phyloP scores from a whole-genome alignment of 2,797 vertebrate genomes.

The Rhinatrema bivittatum region DNA sequence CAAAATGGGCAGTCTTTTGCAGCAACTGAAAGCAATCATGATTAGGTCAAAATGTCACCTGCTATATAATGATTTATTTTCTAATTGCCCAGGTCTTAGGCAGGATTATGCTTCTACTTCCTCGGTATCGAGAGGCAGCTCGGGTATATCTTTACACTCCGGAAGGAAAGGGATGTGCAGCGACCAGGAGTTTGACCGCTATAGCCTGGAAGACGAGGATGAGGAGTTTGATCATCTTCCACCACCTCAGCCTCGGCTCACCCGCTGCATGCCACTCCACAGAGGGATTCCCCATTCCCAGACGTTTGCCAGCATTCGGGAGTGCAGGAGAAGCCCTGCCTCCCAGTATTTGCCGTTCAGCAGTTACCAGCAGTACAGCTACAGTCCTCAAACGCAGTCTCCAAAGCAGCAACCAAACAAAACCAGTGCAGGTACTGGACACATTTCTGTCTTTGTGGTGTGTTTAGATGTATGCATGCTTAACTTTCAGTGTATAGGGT shows the following conservation, averaged over 20 bases:
- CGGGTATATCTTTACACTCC: slow-evolving; percentile 73
- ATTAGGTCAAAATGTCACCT: too few relatives aligned
- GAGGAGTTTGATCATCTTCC: slow-evolving; percentile 91
- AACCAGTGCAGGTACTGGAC: slow-evolving; percentile 79
- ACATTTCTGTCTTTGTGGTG: slow-evolving; percentile 12
- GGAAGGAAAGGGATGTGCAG: slow-evolving; percentile 63
- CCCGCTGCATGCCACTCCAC: slow-evolving; percentile 83
- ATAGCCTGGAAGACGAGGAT: slow-evolving; percentile 75
- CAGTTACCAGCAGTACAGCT: slow-evolving; percentile 68
- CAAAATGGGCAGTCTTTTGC: too few relatives aligned
- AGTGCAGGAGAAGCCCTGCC: slow-evolving; percentile 78
- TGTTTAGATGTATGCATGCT: neutral
- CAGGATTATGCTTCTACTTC: slow-evolving; percentile 91
- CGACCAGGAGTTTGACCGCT: slow-evolving; percentile 75
- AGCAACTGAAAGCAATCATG: too few relatives aligned
- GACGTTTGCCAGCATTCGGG: slow-evolving; percentile 90
- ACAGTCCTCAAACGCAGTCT: slow-evolving; percentile 60
- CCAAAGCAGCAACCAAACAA: slow-evolving; percentile 69
- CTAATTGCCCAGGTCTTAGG: slow-evolving; percentile 72
- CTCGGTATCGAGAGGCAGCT: slow-evolving; percentile 77
- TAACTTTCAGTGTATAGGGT: too few relatives aligned
- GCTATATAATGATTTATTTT: too few relatives aligned
- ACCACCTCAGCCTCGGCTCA: slow-evolving; percentile 85
- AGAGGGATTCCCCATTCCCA: slow-evolving; percentile 86
- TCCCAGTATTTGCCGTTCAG: slow-evolving; percentile 76